phyloP scores from a whole-genome alignment of 23 tunicate species.

The Phallusia fumigata region DNA sequence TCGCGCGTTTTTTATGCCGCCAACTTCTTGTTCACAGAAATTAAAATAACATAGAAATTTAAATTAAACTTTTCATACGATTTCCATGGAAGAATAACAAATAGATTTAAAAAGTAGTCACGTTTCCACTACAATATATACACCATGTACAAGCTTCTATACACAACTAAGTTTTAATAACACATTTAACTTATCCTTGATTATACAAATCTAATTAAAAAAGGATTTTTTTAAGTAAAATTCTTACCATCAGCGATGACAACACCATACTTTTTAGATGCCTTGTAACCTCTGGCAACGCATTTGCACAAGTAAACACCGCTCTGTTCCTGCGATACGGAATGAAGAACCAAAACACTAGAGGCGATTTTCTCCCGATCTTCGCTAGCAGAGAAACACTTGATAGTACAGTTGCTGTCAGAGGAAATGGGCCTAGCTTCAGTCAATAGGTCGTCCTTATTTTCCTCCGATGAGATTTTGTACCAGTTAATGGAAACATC shows the following conservation, averaged over 20 bases:
- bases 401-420: neutral
- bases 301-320: slow-evolving; percentile 1
- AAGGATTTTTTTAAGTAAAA: neutral
- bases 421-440: neutral
- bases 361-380: neutral
- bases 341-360: slow-evolving; percentile 1
- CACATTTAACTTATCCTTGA: too few species aligned
- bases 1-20: too few species aligned
- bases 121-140: too few species aligned
- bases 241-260: neutral
- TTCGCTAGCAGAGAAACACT: neutral
- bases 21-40: too few species aligned
- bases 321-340: neutral
- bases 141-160: too few species aligned
- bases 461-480: neutral
- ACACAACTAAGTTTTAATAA: too few species aligned
- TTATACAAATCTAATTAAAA: too few species aligned
- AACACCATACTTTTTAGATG: neutral
- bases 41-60: too few species aligned
- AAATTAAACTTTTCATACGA: too few species aligned
- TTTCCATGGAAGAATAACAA: too few species aligned
- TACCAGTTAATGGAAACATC: neutral
- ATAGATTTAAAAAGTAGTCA: too few species aligned
- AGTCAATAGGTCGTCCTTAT: neutral
- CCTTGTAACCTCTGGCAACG: neutral